Evolutionary conservation across 2,888 invertebrate species (phyloP).

Genomic region (Eupithecia subumbrata): DNA sequence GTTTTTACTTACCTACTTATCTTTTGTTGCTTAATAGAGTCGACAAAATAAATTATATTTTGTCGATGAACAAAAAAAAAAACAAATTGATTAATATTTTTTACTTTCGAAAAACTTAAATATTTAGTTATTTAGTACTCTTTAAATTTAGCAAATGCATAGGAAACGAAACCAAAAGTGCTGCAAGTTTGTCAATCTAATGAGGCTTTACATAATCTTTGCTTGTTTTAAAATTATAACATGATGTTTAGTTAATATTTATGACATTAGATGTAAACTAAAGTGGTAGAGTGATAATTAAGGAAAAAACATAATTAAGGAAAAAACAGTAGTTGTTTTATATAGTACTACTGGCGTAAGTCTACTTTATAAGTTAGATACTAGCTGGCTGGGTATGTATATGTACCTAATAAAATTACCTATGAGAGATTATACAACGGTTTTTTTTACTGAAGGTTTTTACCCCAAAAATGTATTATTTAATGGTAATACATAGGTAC

Average conservation of each 20-base stretch:
- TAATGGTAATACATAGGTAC: background rate
- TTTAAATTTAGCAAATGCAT: background rate
- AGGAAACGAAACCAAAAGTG: background rate
- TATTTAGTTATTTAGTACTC: background rate
- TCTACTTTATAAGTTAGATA: background rate
- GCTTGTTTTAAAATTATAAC: background rate
- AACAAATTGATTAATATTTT: background rate
- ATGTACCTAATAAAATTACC: background rate
- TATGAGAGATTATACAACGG: background rate
- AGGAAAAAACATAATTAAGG: background rate
- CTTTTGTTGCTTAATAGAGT: background rate
- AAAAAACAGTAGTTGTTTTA: constrained; percentile 20
- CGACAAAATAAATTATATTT: background rate
- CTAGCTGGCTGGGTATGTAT: background rate
- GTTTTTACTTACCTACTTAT: background rate
- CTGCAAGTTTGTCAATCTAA: background rate
- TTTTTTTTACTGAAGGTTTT: background rate
- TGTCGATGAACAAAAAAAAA: too few relatives aligned
- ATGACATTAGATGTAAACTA: background rate
- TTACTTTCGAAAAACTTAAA: background rate
- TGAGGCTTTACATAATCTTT: background rate
- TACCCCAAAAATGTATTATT: background rate
- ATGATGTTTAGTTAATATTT: background rate
- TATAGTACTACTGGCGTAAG: constrained; percentile 17
- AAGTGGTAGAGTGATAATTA: too few relatives aligned